Base-by-base conservation (phyloP, 1,140 invertebrate species). In the Drosophila virilis region DNA sequence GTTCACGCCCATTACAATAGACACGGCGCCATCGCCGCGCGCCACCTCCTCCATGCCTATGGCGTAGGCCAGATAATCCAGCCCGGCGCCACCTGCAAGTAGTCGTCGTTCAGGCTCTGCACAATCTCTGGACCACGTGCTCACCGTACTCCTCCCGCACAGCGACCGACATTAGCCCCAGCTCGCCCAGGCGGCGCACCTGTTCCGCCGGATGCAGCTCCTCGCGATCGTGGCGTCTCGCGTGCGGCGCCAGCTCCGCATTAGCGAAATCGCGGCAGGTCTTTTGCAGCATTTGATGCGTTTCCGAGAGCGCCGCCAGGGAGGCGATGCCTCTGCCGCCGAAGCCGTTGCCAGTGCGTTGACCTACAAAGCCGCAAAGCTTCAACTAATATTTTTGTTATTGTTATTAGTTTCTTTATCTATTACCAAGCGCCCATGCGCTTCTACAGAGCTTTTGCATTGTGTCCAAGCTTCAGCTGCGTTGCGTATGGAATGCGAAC, bases 11-110 rank as follows among this genome's bases (percentile, higher is more conserved):
- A 98, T 97, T 54, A 98, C 96, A 1, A 98, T 96, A 32, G 97
- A 97, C 64, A 96, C 94, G 46, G 95, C 95, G 0, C 97, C 97
- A 93, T 97, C 98, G 0, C 95, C 96, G 70, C 96, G 93, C 1
- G 96, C 97, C 77, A 99, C 97, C 93, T 99, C 98, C 93, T 99
- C 98, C 94, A 98, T 95, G 1, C 97, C 97, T 71, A 99, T 97
- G 12, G 97, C 95, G 93, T 99, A 99, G 0, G 98, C 97, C 60
- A 98, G 92, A 88, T 97, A 97, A 92, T 99, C 98, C 28, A 99
- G 92, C 1, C 97, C 98, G 38, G 96, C 94, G 12, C 92, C 92
- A 51, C 92, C 91, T 92, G 38, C 0, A 59, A 22, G 1, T 35
- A 22, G 6, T 32, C 12, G 1, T 54, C 33, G 6, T 9, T 45